Conservation (phyloP, 2,888 invertebrate genomes). For the Epistrophella euchroma region DNA sequence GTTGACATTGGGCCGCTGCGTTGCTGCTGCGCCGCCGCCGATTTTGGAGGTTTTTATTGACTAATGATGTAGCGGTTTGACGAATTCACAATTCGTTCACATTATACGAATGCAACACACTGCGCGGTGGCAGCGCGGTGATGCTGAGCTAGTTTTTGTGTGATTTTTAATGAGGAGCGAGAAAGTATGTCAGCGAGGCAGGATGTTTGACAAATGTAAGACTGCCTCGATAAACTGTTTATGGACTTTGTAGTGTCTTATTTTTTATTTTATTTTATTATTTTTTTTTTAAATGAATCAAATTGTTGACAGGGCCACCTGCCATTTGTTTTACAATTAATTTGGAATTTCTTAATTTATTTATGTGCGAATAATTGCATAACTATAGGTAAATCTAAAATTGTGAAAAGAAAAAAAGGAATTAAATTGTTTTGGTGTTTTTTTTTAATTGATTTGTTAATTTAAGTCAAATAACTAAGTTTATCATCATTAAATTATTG, state of each 20-base stretch:
- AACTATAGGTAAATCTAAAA: background rate
- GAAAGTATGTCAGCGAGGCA: slow-evolving; percentile 82
- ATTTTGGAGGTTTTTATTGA: slow-evolving; percentile 65
- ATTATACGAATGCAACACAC: slow-evolving; percentile 18
- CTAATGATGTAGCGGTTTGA: slow-evolving; percentile 75
- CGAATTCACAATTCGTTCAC: slow-evolving; percentile 57
- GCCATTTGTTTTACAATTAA: slow-evolving; percentile 69
- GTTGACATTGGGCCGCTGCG: slow-evolving; percentile 51
- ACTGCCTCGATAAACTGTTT: slow-evolving; percentile 42
- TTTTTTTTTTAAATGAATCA: slow-evolving; percentile 6
- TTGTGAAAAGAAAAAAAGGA: background rate
- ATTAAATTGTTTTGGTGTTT: background rate
- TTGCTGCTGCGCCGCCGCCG: background rate
- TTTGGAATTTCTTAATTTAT: slow-evolving; percentile 62
- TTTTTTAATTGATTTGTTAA: background rate
- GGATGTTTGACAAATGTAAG: slow-evolving; percentile 82
- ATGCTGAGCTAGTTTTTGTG: slow-evolving; percentile 58
- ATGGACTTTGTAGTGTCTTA: slow-evolving; percentile 3
- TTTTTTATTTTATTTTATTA: background rate
- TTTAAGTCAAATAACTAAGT: background rate
- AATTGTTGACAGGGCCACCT: slow-evolving; percentile 65
- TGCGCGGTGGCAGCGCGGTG: background rate
- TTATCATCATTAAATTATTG: background rate
- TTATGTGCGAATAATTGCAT: slow-evolving; percentile 46
- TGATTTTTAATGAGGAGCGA: slow-evolving; percentile 79